These are phyloP conservation scores for Nibea albiflora DNA, from an alignment of 2,113 vertebrate genomes.

Conservation along the genomic window DNA sequence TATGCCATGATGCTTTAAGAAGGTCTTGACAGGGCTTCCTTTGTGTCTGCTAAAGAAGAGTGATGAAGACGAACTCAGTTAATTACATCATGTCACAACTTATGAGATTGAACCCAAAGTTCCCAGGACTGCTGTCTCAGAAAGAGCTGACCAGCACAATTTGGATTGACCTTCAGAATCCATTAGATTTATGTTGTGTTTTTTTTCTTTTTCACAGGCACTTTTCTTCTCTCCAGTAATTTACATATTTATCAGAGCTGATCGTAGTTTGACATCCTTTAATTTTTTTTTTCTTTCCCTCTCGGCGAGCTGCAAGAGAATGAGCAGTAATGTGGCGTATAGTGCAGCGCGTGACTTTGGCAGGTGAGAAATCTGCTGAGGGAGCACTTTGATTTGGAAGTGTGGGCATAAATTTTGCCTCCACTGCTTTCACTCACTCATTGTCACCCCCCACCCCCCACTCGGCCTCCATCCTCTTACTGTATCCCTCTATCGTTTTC, in stretches of 20 bases:
- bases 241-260: constrained; percentile 95
- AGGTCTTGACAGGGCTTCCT: constrained; percentile 61
- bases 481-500: constrained; percentile 11
- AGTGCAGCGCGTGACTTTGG: constrained; percentile 76
- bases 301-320: constrained; percentile 54
- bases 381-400: constrained; percentile 78
- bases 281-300: constrained; percentile 77
- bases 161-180: constrained; percentile 88
- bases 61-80: constrained; percentile 72
- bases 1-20: constrained; percentile 53
- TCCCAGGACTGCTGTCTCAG: constrained; percentile 67
- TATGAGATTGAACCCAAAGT: constrained; percentile 78
- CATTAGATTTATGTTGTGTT: constrained; percentile 88
- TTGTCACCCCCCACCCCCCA: constrained; percentile 44
- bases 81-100: constrained; percentile 84
- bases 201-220: constrained; percentile 92
- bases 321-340: constrained; percentile 68
- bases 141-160: constrained; percentile 87
- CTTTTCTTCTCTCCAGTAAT: constrained; percentile 86
- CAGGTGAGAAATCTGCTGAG: constrained; percentile 85
- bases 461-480: constrained; percentile 21
- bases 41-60: constrained; percentile 64
- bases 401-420: constrained; percentile 79
- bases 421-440: constrained; percentile 72
- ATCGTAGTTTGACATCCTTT: constrained; percentile 88